Conservation (phyloP, 2,113 vertebrate species). For the Entomyzon cyanotis region DNA sequence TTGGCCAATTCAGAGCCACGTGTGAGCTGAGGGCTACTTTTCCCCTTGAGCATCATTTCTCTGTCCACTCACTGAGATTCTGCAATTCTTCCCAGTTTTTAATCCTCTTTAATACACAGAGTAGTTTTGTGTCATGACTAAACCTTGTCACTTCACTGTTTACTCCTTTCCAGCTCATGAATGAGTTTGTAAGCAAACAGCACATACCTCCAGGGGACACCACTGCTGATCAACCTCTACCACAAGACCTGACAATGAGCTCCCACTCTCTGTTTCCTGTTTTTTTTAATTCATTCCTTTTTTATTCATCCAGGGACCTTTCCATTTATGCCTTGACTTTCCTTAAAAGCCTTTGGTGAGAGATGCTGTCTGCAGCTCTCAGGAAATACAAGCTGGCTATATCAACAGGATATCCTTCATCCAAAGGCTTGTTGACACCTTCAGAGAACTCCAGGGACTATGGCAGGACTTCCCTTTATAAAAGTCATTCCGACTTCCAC, state of each 20-base stretch:
- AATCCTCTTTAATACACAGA: not conserved
- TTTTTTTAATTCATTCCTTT: not conserved
- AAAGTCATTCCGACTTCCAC: not conserved
- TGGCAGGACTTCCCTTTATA: slow-evolving; percentile 41
- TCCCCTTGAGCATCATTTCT: not conserved
- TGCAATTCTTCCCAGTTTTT: not conserved
- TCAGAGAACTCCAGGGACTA: slow-evolving; percentile 14
- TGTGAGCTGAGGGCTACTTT: not conserved
- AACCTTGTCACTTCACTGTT: not conserved
- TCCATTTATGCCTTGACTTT: not conserved
- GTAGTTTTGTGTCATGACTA: not conserved
- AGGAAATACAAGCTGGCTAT: slow-evolving; percentile 55
- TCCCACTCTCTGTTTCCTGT: not conserved
- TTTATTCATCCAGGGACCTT: not conserved
- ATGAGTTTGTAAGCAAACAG: not conserved
- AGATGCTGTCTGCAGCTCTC: slow-evolving; percentile 30
- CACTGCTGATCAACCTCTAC: not conserved
- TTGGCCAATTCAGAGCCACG: not conserved
- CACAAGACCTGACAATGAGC: not conserved
- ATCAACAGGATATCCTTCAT: slow-evolving; percentile 70
- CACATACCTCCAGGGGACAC: not conserved
- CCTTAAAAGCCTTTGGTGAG: slow-evolving; percentile 48
- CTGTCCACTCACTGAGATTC: not conserved
- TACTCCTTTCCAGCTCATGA: not conserved
- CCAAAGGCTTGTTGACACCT: slow-evolving; percentile 62